Base-by-base conservation (phyloP, 1,140 invertebrate genomes). In the Apis dorsata region DNA sequence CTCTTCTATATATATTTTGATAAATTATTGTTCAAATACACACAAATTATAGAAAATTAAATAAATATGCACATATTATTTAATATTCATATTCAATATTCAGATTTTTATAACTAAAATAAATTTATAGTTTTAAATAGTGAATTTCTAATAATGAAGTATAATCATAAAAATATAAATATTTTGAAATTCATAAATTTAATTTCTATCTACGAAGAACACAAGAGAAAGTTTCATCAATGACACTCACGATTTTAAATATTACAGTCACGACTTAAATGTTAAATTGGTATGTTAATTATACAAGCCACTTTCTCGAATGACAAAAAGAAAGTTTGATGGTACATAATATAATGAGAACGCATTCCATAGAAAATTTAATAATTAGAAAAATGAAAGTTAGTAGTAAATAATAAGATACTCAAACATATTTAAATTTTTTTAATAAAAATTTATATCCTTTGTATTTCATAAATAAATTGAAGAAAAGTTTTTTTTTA, bases 251-350 rank as follows among this genome's bases (percentile, higher is more conserved):
- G 71, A 83, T 74, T 79, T 65, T 65, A 79, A 70, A 69, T 69
- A 81, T 70, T 73, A 72, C 63, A 81, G 85, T 88, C 85, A 86
- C 90, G 91, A 90, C 90, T 90, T 90, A 90, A 88, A 90, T 88
- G 91, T 89, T 88, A 89, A 74, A 78, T 84, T 81, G 79, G 84
- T 85, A 86, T 90, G 83, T 73, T 87, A 84, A 88, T 89, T 83
- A 72, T 82, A 85, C 74, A 81, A 71, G 82, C 76, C 69, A 88
- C 91, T 91, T 91, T 88, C 88, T 88, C 88, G 87, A 91, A 91
- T 89, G 88, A 89, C 88, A 90, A 87, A 76, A 91, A 89, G 91
- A 91, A 92, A 91, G 92, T 89, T 81, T 55, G 24, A 24, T 71
- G 10, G 66, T 63, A 28, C 62, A 7, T 24, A 51, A 44, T 51